Percentiles rank a stretch among this genome's conserved stretches.
Evolutionary conservation across 2,888 invertebrate genomes (phyloP).

Genomic region (Ectemnius lituratus): DNA sequence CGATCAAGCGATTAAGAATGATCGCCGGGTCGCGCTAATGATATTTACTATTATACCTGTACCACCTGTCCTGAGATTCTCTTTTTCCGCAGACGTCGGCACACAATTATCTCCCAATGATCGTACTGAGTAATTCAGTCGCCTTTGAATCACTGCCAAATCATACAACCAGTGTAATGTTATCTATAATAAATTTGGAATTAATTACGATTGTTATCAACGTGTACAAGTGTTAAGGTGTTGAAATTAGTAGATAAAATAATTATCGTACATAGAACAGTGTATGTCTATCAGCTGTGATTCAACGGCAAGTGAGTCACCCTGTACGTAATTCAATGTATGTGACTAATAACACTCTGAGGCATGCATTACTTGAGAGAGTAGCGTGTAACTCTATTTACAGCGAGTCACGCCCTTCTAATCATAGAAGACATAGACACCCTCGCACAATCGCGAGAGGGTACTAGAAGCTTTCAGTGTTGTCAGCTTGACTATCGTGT

Average conservation of each 20-base stretch:
- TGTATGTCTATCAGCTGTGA: too few species aligned
- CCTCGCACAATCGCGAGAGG: slow-evolving; percentile 15
- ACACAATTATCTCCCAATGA: slow-evolving; percentile 27
- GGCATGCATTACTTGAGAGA: slow-evolving; percentile 36
- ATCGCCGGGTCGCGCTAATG: slow-evolving; percentile 1
- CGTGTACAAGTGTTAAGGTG: too few species aligned
- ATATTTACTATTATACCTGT: neutral
- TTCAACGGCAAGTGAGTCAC: neutral
- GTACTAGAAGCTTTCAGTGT: slow-evolving; percentile 51
- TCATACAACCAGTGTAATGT: too few species aligned
- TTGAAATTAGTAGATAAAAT: too few species aligned
- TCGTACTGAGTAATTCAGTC: slow-evolving; percentile 3
- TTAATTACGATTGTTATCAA: too few species aligned
- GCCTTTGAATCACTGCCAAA: too few species aligned
- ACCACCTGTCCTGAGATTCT: neutral
- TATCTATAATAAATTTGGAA: too few species aligned
- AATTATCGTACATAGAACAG: too few species aligned
- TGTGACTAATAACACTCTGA: slow-evolving; percentile 31
- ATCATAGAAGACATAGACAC: neutral
- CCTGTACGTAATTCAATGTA: slow-evolving; percentile 22
- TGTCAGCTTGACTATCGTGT: slow-evolving; percentile 44
- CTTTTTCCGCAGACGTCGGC: slow-evolving; percentile 34
- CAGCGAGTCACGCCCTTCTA: slow-evolving; percentile 19
- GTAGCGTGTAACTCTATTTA: slow-evolving; percentile 29
- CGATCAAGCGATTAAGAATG: slow-evolving; percentile 21